phyloP scores from a whole-genome alignment of 2,888 invertebrate genomes.

The Drepana falcataria region DNA sequence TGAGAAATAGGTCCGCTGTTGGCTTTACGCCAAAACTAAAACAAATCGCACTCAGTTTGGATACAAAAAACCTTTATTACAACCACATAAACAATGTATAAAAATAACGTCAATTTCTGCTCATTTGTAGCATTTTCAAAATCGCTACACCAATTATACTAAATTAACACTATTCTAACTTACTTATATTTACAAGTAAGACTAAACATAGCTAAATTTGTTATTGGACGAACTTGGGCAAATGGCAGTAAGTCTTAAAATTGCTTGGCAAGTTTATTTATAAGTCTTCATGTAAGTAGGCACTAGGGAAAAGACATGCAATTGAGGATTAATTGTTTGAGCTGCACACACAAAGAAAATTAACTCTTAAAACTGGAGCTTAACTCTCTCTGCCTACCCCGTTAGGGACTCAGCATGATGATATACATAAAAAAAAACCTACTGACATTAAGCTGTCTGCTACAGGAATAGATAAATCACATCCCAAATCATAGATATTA shows the following conservation, averaged over 20 bases:
- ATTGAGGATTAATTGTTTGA: not conserved
- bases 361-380: too few relatives aligned
- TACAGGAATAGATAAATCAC: not conserved
- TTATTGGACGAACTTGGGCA: constrained; percentile 34
- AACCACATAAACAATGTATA: constrained; percentile 38
- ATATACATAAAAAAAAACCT: too few relatives aligned
- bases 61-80: constrained; percentile 39
- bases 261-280: constrained; percentile 45
- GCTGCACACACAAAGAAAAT: not conserved
- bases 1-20: not conserved
- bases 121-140: constrained; percentile 14
- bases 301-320: constrained; percentile 13
- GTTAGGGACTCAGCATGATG: too few relatives aligned
- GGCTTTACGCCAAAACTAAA: not conserved
- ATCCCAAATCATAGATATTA: not conserved
- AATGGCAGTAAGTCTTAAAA: constrained; percentile 32
- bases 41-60: constrained; percentile 10
- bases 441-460: too few relatives aligned
- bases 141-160: constrained; percentile 4
- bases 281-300: constrained; percentile 31
- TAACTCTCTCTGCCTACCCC: too few relatives aligned
- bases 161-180: constrained; percentile 8
- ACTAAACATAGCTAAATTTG: constrained; percentile 13
- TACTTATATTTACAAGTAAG: not conserved
- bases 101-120: constrained; percentile 35